Evolutionary conservation across 2,113 vertebrate genomes (phyloP), one percentile per base, ranked within the genome.

Genomic region (Upupa epops): DNA sequence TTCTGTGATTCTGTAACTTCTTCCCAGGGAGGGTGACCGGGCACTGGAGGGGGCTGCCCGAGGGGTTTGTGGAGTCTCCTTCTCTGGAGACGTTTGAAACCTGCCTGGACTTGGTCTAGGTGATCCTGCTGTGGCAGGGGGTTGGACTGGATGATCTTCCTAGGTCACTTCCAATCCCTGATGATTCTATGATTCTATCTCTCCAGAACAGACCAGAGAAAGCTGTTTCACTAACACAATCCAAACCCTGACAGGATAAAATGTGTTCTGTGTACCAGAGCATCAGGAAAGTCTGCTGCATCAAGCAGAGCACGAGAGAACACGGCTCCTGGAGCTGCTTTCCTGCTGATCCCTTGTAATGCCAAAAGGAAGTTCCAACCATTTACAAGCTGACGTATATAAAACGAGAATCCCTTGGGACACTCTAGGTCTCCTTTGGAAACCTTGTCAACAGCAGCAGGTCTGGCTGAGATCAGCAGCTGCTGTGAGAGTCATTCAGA

Each of bases 341-440:
- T 76, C 69, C 40, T 78, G 54, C 69, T 88, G 80, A 90, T 82
- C 83, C 59, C 77, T 49, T 55, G 61, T 65, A 93, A 94, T 36
- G 58, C 80, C 83, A 75, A 90, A 88, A 90, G 93, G 88, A 95
- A 95, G 88, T 93, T 86, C 73, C 66, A 78, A 14, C 51, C 28
- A 26, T 72, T 91, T 86, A 82, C 40, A 72, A 75, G 77, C 42
- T 78, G 88, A 86, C 3, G 0, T 86, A 71, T 28, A 72, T 42
- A 93, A 92, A 90, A 93, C 3, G 20, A 59, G 83, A 96, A 84
- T 79, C 90, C 83, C 58, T 65, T 55, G 34, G 56, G 83, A 90
- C 0, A 0, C 18, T 17, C 1, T 36, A 60, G 83, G 79, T 24
- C 34, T 80, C 56, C 52, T 93, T 63, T 86, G 88, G 77, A 88